Base-by-base conservation (phyloP, 2,888 invertebrate species). In the Sinopyrophorus schimmeli region DNA sequence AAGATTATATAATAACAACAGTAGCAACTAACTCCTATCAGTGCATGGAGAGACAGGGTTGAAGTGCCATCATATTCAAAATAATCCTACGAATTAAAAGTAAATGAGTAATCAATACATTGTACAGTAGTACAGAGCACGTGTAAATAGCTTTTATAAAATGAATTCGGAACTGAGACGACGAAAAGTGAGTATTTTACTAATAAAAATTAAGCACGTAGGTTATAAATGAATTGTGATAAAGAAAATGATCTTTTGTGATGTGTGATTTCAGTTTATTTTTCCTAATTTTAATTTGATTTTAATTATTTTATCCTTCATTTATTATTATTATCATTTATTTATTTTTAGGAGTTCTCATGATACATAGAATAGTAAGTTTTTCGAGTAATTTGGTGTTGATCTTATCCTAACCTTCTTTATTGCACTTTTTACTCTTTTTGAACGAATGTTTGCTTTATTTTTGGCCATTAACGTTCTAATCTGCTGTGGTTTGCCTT, bases 341-440 rank as follows among this genome's bases (percentile, higher is more conserved):
- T 47, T 40, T 42, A 24, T 34, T 24, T 55, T 35, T 57, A 53
- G 54, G 55, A 40, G 27, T 51, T 37, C 50, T 50, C 53, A 58
- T 58, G 55, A 39, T 47, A 47, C 47, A 50, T 54, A 56, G 38
- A 27, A 27, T 52, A 54, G 58, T 58, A 58, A 58, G 58, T 57
- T 38, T 47, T 30, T 20, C n/a, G 12, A 9, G 9, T 21, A 32
- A 20, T 32, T 30, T 30, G 3, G 9, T 31, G 20, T 28, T 35
- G 10, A 20, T 26, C 7, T 37, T 18, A 23, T 3, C 11, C n/a
- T 42, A 14, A 23, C 31, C 24, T 23, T 24, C n/a, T n/a, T n/a
- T n/a, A n/a, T n/a, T 21, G 21, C 21, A 21, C 9, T 21, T 4
- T 18, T 21, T 21, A 9, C 5, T 5, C 2, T 21, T 21, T 21